phyloP scores from a whole-genome alignment of 2,113 vertebrate genomes.

The Dissostichus mawsoni region DNA sequence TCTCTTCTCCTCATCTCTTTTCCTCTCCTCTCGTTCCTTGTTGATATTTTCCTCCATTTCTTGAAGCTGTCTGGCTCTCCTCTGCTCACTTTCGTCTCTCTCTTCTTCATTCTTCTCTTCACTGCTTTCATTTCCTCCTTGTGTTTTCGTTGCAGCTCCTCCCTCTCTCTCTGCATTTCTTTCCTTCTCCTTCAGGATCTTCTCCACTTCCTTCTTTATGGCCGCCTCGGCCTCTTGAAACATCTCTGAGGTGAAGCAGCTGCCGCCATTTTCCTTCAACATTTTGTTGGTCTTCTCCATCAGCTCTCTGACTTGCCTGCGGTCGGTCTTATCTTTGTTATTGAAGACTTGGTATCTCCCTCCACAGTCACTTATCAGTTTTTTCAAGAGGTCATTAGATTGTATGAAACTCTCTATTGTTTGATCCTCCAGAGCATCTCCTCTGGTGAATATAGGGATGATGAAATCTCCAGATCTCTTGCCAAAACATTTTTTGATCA shows the following conservation, averaged over 20 bases:
- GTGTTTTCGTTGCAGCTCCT: constrained; percentile 1
- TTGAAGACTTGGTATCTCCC: constrained; percentile 24
- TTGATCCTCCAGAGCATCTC: background rate
- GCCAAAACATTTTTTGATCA: constrained; percentile 55
- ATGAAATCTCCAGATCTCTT: constrained; percentile 25
- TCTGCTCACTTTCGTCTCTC: too few species aligned
- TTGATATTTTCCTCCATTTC: background rate
- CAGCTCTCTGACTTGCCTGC: constrained; percentile 39
- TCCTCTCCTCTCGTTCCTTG: constrained; percentile 15
- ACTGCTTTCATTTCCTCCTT: background rate
- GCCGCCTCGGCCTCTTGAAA: background rate
- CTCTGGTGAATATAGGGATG: too few species aligned
- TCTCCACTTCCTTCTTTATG: background rate
- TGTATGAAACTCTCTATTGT: background rate
- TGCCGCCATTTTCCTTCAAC: constrained; percentile 35
- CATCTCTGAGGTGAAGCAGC: constrained; percentile 22
- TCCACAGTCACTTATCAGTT: constrained; percentile 30
- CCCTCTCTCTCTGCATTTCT: constrained; percentile 20
- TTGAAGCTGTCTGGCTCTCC: background rate
- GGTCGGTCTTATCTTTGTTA: background rate
- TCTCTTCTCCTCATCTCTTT: background rate
- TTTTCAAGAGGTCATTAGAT: background rate
- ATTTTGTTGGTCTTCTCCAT: background rate
- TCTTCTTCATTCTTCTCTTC: too few species aligned
- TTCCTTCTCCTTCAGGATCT: constrained; percentile 5